Evolutionary conservation across 2,113 vertebrate genomes (phyloP).

Genomic region (Pangasianodon gigas): DNA sequence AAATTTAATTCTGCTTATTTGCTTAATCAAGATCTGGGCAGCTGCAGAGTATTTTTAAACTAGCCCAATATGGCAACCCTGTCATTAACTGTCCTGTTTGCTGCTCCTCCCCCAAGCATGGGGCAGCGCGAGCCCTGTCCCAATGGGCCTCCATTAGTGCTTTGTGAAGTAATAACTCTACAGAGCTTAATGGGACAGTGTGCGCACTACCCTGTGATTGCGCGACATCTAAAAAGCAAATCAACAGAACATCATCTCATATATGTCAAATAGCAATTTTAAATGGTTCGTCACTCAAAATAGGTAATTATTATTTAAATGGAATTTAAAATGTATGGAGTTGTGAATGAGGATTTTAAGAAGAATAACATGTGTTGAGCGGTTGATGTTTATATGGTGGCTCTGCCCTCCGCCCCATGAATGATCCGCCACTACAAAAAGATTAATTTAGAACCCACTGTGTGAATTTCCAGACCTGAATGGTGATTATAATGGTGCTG

Average conservation of each 20-base stretch:
- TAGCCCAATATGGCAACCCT: neutral
- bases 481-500: neutral
- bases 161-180: neutral
- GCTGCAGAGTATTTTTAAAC: neutral
- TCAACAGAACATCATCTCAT: neutral
- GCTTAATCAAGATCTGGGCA: neutral
- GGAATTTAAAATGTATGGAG: no score
- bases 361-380: no score
- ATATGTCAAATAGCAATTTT: no score
- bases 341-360: no score
- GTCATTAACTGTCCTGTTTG: neutral
- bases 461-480: neutral
- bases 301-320: no score
- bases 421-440: neutral
- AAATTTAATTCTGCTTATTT: neutral
- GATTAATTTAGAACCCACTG: neutral
- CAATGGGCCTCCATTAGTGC: neutral
- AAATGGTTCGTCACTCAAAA: no score
- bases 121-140: neutral
- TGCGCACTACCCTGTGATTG: neutral
- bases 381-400: no score
- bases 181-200: neutral
- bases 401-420: neutral
- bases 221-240: neutral
- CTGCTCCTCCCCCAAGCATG: neutral